Evolutionary conservation across 2,888 invertebrate species (phyloP).

Genomic region (Phymatocera aterrima): DNA sequence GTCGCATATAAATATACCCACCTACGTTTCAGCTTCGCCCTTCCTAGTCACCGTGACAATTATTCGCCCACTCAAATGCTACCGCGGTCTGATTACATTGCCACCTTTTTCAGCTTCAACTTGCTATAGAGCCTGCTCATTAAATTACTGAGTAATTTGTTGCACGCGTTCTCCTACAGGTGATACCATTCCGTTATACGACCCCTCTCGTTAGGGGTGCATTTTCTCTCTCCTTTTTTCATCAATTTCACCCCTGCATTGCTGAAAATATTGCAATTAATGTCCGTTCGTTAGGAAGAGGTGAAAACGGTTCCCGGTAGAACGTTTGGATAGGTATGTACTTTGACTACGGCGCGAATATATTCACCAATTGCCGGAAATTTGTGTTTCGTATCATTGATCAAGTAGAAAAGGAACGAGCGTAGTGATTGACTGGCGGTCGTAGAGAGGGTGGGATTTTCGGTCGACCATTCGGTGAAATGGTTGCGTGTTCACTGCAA

Average conservation of each 20-base stretch:
- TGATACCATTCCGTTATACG: slow-evolving; percentile 8
- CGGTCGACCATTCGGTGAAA: slow-evolving; percentile 15
- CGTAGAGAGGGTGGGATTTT: slow-evolving; percentile 4
- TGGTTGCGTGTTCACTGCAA: slow-evolving; percentile 20
- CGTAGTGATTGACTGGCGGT: slow-evolving; percentile 1
- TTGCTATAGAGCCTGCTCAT: slow-evolving; percentile 15
- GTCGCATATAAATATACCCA: background rate
- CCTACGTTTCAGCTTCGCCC: background rate
- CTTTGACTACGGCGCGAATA: background rate
- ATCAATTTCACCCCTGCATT: background rate
- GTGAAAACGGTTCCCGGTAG: background rate
- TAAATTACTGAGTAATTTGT: slow-evolving; percentile 37
- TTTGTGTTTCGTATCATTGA: background rate
- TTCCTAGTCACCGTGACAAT: slow-evolving; percentile 16
- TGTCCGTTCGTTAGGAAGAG: background rate
- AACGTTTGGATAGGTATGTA: background rate
- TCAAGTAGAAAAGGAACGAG: background rate
- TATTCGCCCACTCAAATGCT: slow-evolving; percentile 6
- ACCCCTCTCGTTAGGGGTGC: background rate
- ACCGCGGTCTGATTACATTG: slow-evolving; percentile 18
- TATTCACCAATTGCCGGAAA: background rate
- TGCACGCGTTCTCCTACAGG: slow-evolving; percentile 20
- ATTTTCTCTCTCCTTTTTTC: background rate
- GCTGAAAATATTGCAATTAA: background rate
- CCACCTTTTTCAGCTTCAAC: slow-evolving; percentile 11